These are phyloP conservation scores for Stenurella melanura DNA, from an alignment of 2,888 invertebrate species.

Conservation along the genomic window DNA sequence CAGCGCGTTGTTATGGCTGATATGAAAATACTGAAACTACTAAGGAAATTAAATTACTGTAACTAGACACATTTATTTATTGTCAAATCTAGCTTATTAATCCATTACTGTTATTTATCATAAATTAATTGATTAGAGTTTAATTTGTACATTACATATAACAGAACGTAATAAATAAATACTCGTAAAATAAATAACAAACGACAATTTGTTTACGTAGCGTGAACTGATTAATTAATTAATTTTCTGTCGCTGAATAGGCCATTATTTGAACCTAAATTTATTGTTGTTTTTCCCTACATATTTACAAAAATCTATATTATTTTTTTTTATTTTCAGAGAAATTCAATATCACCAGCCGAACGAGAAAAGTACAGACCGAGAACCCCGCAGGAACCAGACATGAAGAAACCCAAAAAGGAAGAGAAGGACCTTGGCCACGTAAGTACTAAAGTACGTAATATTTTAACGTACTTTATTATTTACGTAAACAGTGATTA, in stretches of 20 bases:
- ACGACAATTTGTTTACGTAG: constrained; percentile 30
- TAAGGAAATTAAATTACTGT: not conserved
- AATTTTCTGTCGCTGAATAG: constrained; percentile 35
- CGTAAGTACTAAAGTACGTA: constrained; percentile 79
- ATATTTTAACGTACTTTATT: constrained; percentile 34
- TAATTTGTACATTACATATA: constrained; percentile 28
- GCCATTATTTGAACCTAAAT: not conserved
- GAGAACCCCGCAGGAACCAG: constrained; percentile 84
- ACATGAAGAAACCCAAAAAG: constrained; percentile 87
- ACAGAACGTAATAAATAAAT: constrained; percentile 25
- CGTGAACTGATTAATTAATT: constrained; percentile 33
- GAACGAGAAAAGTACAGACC: constrained; percentile 89
- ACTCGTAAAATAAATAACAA: constrained; percentile 38
- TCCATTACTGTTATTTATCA: constrained; percentile 27
- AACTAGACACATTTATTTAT: not conserved
- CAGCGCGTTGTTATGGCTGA: not conserved
- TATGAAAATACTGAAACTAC: not conserved
- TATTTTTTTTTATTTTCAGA: constrained; percentile 71
- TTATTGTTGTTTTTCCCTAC: constrained; percentile 15
- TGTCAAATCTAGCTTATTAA: not conserved
- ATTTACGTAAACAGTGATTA: not conserved
- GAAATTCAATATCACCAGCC: constrained; percentile 88
- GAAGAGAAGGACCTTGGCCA: constrained; percentile 88
- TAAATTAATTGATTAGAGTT: constrained; percentile 32
- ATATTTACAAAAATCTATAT: not conserved